Conservation (phyloP, 2,113 vertebrate species). For the Cryptoleucopteryx plumbea region DNA sequence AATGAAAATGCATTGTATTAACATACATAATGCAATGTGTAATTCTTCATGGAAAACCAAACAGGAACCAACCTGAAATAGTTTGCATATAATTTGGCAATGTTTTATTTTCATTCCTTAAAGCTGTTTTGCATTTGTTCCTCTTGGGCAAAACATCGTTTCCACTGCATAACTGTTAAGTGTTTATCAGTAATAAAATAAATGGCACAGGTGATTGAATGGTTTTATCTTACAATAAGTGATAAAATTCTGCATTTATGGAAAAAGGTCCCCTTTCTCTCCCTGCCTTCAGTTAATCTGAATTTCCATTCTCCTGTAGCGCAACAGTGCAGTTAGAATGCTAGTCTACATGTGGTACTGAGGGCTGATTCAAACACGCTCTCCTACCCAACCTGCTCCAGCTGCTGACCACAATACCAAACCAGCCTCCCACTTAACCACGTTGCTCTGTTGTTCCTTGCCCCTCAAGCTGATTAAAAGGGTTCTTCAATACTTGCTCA, state of each 20-base stretch:
- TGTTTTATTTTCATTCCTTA: background rate
- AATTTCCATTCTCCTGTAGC: background rate
- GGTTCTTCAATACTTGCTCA: background rate
- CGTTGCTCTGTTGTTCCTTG: background rate
- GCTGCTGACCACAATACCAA: background rate
- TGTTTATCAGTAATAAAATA: background rate
- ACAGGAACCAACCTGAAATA: background rate
- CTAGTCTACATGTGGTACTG: background rate
- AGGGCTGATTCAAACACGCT: background rate
- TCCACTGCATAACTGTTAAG: background rate
- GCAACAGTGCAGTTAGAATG: background rate
- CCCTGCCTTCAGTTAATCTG: background rate
- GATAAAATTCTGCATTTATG: background rate
- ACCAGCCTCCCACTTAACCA: background rate
- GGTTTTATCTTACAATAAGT: background rate
- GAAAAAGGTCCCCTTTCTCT: background rate
- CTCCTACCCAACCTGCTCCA: background rate
- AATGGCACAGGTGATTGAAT: background rate
- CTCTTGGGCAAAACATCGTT: background rate
- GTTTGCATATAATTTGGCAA: background rate
- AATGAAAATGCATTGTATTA: background rate
- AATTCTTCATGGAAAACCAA: background rate
- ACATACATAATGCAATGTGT: background rate
- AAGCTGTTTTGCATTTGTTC: constrained; percentile 5
- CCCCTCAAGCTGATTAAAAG: background rate